These are phyloP conservation scores for Chloroceryle inda DNA, from an alignment of 2,797 vertebrate species.

Conservation along the genomic window DNA sequence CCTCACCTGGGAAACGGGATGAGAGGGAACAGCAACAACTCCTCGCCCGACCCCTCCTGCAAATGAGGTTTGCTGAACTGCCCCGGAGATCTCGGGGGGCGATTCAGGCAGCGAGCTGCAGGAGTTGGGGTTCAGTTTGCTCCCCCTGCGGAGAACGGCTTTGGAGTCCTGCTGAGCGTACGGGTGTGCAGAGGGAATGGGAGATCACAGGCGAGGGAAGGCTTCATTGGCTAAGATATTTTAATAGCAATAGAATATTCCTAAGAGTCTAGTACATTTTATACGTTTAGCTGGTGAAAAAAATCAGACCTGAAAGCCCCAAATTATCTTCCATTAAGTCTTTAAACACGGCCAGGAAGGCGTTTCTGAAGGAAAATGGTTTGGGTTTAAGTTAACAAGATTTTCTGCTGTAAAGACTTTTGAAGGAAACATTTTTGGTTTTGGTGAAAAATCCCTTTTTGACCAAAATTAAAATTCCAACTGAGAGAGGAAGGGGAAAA, in stretches of 20 bases:
- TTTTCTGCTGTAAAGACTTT: neutral
- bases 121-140: neutral
- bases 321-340: neutral
- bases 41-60: neutral
- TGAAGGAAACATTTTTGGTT: neutral
- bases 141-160: neutral
- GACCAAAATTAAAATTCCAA: neutral
- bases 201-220: conserved; percentile 1
- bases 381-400: neutral
- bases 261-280: neutral
- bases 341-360: neutral
- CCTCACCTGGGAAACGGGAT: neutral
- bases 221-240: neutral
- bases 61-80: conserved; percentile 14
- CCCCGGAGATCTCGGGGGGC: neutral
- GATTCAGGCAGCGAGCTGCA: neutral
- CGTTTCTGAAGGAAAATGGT: neutral
- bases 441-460: neutral
- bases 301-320: rapidly evolving
- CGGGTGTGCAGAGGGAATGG: neutral
- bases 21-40: neutral
- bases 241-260: neutral
- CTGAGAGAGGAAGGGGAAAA: rapidly evolving
- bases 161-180: neutral
- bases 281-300: neutral